A percentile compares a stretch with the other conserved stretches of the same genome.
Evolutionary conservation across 1,140 invertebrate species (phyloP).

Genomic region (Telenomus remus): DNA sequence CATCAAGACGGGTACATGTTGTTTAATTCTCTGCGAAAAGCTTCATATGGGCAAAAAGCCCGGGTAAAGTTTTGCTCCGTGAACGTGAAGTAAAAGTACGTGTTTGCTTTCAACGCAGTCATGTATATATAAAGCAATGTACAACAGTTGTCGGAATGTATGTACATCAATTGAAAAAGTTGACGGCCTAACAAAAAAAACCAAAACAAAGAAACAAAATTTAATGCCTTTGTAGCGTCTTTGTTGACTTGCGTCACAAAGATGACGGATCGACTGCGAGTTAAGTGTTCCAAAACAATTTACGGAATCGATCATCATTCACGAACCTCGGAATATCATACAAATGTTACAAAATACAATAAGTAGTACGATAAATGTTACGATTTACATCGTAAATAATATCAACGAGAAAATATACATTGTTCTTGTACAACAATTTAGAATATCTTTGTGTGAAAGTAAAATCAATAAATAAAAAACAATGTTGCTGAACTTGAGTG

Average conservation of each 20-base stretch:
- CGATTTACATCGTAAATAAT: no score
- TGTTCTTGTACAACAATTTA: no score
- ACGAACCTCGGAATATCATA: no score
- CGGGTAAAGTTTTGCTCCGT: conserved; percentile 44
- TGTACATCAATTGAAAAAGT: conserved; percentile 48
- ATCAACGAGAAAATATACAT: no score
- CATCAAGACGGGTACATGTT: conserved; percentile 36
- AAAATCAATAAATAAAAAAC: no score
- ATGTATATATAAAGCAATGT: conserved; percentile 47
- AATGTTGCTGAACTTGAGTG: no score
- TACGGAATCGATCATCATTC: not conserved
- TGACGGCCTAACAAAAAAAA: conserved; percentile 31
- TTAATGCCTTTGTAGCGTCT: conserved; percentile 33
- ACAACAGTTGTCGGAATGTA: conserved; percentile 50
- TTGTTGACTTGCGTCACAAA: conserved; percentile 33
- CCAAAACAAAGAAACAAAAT: no score
- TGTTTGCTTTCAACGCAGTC: conserved; percentile 42
- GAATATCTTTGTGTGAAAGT: no score
- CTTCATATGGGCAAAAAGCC: conserved; percentile 39
- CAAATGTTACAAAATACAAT: no score
- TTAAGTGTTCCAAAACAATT: conserved; percentile 4
- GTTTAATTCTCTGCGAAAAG: conserved; percentile 32
- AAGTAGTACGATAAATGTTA: no score
- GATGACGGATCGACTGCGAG: conserved; percentile 9
- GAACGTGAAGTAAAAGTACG: conserved; percentile 39